These are phyloP conservation scores for Eristalis tenax DNA, from an alignment of 2,888 invertebrate species.

Conservation along the genomic window DNA sequence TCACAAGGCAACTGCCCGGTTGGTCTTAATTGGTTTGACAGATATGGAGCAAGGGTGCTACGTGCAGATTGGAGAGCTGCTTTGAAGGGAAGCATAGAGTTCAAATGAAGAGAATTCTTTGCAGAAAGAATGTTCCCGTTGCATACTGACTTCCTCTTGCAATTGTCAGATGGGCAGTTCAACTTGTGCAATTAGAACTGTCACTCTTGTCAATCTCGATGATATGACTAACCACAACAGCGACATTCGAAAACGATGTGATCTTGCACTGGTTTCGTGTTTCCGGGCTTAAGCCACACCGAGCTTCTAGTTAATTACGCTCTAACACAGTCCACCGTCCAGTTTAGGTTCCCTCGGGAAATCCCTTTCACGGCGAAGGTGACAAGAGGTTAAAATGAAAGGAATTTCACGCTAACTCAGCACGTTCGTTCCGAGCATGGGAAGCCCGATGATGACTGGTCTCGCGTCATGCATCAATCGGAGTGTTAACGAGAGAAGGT, in stretches of 20 bases:
- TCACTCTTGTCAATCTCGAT: background rate
- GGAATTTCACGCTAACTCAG: slow-evolving; percentile 50
- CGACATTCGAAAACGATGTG: background rate
- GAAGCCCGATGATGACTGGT: slow-evolving; percentile 16
- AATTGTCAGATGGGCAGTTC: background rate
- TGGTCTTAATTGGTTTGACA: background rate
- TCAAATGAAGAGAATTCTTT: background rate
- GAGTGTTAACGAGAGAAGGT: slow-evolving; percentile 44
- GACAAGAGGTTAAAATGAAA: slow-evolving; percentile 48
- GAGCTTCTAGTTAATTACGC: slow-evolving; percentile 2
- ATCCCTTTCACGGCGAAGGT: slow-evolving; percentile 21
- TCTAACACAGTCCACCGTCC: background rate
- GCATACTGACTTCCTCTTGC: background rate
- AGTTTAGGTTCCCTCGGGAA: background rate
- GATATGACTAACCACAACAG: background rate
- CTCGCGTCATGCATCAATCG: slow-evolving; percentile 18
- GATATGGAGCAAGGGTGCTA: background rate
- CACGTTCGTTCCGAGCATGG: background rate
- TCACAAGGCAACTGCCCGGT: background rate
- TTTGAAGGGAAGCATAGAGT: background rate
- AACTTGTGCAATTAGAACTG: background rate
- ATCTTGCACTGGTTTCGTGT: background rate
- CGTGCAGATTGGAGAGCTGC: background rate
- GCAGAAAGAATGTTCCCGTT: background rate
- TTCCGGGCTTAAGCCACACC: background rate